Percentiles rank a stretch among this genome's conserved stretches.
Conservation (phyloP, 2,113 vertebrate species). For the Ochotona princeps region DNA sequence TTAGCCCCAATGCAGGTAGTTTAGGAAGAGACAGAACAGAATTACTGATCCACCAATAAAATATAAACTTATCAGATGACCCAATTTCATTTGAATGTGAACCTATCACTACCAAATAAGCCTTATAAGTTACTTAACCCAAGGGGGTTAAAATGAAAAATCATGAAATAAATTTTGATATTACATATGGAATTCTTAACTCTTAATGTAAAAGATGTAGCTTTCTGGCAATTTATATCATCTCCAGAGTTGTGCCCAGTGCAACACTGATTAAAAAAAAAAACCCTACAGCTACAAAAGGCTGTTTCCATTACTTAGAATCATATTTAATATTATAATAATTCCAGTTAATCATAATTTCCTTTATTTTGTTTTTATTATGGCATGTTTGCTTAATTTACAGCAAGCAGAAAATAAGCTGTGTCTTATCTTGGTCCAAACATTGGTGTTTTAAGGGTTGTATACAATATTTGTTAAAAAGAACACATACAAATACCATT, state of each 20-base stretch:
- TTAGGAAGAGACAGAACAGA: conserved; percentile 56
- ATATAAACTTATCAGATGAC: conserved; percentile 52
- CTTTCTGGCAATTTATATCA: conserved; percentile 64
- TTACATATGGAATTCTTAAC: conserved; percentile 46
- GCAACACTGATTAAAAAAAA: conserved; percentile 66
- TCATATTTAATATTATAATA: conserved; percentile 87
- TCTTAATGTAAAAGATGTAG: conserved; percentile 67
- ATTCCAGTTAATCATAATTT: conserved; percentile 89
- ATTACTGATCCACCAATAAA: conserved; percentile 60
- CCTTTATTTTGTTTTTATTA: conserved; percentile 91
- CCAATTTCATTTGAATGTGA: conserved; percentile 55
- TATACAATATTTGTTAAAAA: conserved; percentile 91
- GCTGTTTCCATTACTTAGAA: conserved; percentile 80
- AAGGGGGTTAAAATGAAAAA: conserved; percentile 56
- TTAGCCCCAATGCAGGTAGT: conserved; percentile 39
- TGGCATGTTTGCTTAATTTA: conserved; percentile 91
- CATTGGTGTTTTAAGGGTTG: conserved; percentile 89
- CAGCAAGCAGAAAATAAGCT: conserved; percentile 91
- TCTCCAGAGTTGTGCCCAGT: conserved; percentile 67
- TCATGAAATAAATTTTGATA: conserved; percentile 49
- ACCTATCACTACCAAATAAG: conserved; percentile 57
- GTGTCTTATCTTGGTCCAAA: conserved; percentile 89
- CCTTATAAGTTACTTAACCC: conserved; percentile 44
- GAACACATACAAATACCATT: conserved; percentile 92
- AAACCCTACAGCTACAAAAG: conserved; percentile 74